phyloP scores from a whole-genome alignment of 1,140 invertebrate species.

The Nasonia longicornis region DNA sequence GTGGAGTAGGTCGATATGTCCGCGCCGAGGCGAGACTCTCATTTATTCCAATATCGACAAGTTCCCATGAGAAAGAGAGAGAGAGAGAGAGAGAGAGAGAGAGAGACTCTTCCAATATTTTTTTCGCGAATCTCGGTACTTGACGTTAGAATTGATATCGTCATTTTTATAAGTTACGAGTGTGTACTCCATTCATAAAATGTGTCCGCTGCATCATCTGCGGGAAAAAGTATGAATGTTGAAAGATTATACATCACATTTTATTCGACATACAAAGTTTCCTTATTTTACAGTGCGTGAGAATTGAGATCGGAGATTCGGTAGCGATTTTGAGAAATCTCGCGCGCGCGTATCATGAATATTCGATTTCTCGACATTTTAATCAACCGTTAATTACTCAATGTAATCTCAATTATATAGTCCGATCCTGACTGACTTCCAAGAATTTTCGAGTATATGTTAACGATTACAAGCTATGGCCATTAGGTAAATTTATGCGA shows the following conservation, averaged over 20 bases:
- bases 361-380: background rate
- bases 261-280: too few species aligned
- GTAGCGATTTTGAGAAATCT: constrained; percentile 1
- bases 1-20: constrained; percentile 6
- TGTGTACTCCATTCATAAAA: background rate
- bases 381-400: background rate
- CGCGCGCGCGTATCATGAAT: background rate
- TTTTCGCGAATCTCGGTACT: background rate
- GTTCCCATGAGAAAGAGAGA: background rate
- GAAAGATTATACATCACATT: background rate
- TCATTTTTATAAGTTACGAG: background rate
- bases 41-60: constrained; percentile 7
- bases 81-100: too few species aligned
- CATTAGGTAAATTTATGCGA: constrained; percentile 22
- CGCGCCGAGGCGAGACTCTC: background rate
- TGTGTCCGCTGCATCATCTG: background rate
- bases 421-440: background rate
- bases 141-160: background rate
- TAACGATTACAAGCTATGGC: constrained; percentile 26
- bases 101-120: background rate
- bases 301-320: background rate
- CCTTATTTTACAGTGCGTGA: too few species aligned
- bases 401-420: background rate
- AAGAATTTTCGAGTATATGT: constrained; percentile 10
- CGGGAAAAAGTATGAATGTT: too few species aligned